A percentile compares a stretch with the other conserved stretches of the same genome.
phyloP scores from a whole-genome alignment of 2,113 vertebrate genomes.

The Xenotilapia flavipinnis region DNA sequence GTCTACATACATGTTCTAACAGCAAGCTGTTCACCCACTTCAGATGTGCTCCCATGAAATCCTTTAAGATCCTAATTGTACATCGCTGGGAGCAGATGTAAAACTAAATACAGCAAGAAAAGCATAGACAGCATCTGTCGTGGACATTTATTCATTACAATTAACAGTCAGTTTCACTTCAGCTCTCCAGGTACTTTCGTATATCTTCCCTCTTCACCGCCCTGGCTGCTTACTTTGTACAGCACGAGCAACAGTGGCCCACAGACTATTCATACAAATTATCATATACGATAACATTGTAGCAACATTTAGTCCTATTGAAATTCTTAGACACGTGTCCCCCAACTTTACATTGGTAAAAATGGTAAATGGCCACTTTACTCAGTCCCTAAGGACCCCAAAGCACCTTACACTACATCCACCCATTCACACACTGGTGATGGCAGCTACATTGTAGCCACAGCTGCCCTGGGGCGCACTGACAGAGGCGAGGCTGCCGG shows the following conservation, averaged over 20 bases:
- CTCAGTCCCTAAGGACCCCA: no score
- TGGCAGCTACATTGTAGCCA: no score
- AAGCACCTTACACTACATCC: fast-evolving
- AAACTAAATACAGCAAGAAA: neutral
- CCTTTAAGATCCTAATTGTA: neutral
- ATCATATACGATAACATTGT: neutral
- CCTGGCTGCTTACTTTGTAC: neutral
- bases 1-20: neutral
- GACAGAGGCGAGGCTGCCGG: no score
- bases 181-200: neutral
- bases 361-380: no score
- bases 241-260: neutral
- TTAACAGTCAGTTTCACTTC: neutral
- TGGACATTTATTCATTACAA: neutral
- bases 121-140: neutral
- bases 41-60: neutral
- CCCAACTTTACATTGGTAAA: neutral
- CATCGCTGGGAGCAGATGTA: neutral
- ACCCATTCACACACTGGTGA: no score
- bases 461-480: no score
- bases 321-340: neutral
- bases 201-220: neutral
- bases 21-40: neutral
- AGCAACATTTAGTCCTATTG: neutral
- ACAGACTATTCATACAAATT: neutral